Base-by-base conservation (phyloP, 2,888 invertebrate species). In the Yponomeuta plumbellus region DNA sequence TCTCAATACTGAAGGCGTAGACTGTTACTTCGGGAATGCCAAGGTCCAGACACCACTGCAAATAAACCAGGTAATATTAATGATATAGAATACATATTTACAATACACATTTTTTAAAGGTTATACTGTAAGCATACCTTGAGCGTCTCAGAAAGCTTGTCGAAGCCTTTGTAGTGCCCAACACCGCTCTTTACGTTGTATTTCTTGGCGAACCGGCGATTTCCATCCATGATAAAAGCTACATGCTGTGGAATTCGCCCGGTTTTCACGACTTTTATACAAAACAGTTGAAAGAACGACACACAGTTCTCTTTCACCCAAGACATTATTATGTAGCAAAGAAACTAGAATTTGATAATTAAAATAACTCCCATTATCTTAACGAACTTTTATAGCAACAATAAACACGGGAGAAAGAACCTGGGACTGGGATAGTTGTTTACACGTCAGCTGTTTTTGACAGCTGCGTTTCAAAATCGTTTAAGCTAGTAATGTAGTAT, bases 181-280 rank as follows among this genome's bases (percentile, higher is more conserved):
- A 95, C 94, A 64, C 94, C 92, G 75, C 94, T 95, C 66, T 94
- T 91, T 0, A 97, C 93, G 61, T 95, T 93, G 61, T 94, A 93
- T 77, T 96, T 97, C 71, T 93, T 94, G 0, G 99, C 99, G 86
- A 94, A 99, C 66, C 99, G 93, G 66, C 99, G 93, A 85, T 99
- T 99, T 8, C 99, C 99, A 88, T 99, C 99, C 99, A 99, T 99
- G 69, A 99, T 99, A 79, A 99, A 96, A 1, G 99, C 99, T 71
- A 99, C 92, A 85, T 99, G 99, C 70, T 94, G 93, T 0, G 99
- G 99, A 68, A 99, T 90, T 40, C 94, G 93, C 3, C 98, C 98
- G 56, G 94, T 93, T 84, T 94, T 96, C 23, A 98, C 87, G 11
- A 98, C 91, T 81, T 86, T 86, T 56, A 91, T 85, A 74, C 95